Conservation (phyloP, 1,140 invertebrate genomes). For the Archegozetes longisetosus region DNA sequence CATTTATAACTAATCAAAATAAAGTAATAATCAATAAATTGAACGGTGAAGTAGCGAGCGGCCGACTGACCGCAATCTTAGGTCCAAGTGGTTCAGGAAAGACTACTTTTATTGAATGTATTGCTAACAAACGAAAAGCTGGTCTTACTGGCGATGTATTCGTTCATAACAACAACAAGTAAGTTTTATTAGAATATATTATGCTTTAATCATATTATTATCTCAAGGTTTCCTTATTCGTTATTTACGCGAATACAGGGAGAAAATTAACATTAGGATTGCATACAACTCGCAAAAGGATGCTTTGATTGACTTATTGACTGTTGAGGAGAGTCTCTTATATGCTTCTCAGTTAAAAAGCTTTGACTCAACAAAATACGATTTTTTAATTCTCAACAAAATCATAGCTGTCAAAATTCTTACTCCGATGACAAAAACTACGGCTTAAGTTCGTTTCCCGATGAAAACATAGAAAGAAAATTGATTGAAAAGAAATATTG, state of each 20-base stretch:
- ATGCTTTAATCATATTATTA: no score
- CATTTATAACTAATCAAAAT: no score
- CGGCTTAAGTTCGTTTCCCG: no score
- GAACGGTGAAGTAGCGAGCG: conserved; percentile 28
- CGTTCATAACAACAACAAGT: conserved; percentile 3
- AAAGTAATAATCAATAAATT: conserved; percentile 37
- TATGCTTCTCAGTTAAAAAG: conserved; percentile 16
- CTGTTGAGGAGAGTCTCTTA: conserved; percentile 15
- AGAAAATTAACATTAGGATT: conserved; percentile 2
- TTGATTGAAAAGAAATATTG: background rate
- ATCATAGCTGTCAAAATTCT: background rate
- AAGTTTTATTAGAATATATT: background rate
- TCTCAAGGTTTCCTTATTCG: no score
- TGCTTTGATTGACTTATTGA: conserved; percentile 13
- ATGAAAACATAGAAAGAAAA: no score
- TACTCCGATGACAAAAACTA: no score
- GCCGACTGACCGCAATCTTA: conserved; percentile 15
- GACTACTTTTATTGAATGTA: conserved; percentile 18
- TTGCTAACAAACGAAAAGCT: conserved; percentile 7
- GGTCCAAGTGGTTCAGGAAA: conserved; percentile 18
- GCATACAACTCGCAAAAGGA: conserved; percentile 18
- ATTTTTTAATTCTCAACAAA: conserved; percentile 11
- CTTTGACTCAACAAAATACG: background rate
- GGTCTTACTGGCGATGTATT: conserved; percentile 12
- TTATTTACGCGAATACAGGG: conserved; percentile 1